A percentile compares a stretch with the other conserved stretches of the same genome.
These are phyloP conservation scores for Mastacembelus armatus DNA, from an alignment of 2,797 vertebrate genomes.

Conservation along the genomic window DNA sequence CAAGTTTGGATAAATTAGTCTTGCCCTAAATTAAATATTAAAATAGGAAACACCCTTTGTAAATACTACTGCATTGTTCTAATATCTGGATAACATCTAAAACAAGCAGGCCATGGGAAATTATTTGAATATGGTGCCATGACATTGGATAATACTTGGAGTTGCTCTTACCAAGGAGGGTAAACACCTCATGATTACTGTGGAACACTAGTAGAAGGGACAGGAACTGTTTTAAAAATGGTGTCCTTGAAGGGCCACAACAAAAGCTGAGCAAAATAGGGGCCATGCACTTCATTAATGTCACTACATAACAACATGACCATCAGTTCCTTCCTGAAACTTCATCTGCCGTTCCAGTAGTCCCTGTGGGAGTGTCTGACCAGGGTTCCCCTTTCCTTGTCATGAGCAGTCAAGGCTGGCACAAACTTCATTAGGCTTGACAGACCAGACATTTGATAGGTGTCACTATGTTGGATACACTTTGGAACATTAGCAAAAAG, in stretches of 20 bases:
- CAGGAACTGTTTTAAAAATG: not conserved
- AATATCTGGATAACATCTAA: not conserved
- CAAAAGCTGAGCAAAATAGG: not conserved
- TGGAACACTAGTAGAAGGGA: constrained; percentile 8
- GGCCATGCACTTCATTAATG: constrained; percentile 11
- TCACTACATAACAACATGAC: constrained; percentile 17
- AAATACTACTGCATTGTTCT: not conserved
- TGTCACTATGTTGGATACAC: not conserved
- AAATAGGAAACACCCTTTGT: not conserved
- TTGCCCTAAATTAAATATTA: not conserved
- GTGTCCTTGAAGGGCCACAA: not conserved
- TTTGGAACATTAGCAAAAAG: constrained; percentile 3
- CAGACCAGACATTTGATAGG: not conserved
- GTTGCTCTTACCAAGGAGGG: constrained; percentile 10
- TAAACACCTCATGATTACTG: constrained; percentile 18
- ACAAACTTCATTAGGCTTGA: not conserved
- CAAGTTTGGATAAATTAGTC: constrained; percentile 3
- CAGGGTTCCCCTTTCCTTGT: constrained; percentile 13
- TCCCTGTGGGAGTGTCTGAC: constrained; percentile 2
- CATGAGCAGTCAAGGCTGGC: not conserved
- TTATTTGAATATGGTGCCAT: not conserved
- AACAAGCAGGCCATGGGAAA: not conserved
- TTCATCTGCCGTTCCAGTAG: constrained; percentile 22
- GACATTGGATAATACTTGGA: not conserved
- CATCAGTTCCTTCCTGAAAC: constrained; percentile 50